Conservation (phyloP, 2,113 vertebrate species). For the Irena cyanogastra region DNA sequence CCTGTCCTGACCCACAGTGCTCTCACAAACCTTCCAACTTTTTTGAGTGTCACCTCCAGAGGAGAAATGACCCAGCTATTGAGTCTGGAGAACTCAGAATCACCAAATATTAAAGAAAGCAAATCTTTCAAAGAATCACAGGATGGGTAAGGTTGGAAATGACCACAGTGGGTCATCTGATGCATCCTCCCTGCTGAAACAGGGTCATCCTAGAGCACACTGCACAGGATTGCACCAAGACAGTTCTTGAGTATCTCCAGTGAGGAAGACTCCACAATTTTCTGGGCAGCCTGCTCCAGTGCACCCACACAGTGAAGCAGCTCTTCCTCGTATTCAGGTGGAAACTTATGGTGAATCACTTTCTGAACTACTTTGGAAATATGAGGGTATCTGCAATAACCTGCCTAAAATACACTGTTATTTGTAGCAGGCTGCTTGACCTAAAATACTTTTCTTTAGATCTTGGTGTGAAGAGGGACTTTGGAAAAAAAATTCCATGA, state of each 20-base stretch:
- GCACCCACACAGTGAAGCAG: background rate
- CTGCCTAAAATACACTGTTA: background rate
- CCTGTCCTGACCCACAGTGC: accelerated
- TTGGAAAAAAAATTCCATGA: background rate
- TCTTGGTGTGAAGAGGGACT: background rate
- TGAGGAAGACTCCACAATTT: background rate
- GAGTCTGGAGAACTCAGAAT: background rate
- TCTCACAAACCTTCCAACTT: background rate
- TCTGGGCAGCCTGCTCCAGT: background rate
- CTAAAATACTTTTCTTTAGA: background rate
- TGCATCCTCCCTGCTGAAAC: background rate
- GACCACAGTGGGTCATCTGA: background rate
- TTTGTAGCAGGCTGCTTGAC: background rate
- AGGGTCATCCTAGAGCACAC: background rate
- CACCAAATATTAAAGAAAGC: background rate
- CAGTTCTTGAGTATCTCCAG: background rate
- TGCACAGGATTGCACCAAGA: background rate
- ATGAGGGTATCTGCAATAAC: background rate
- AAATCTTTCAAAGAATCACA: background rate
- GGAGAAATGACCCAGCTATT: background rate
- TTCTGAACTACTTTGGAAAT: background rate
- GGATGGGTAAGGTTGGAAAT: background rate
- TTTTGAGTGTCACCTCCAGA: background rate
- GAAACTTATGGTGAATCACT: background rate
- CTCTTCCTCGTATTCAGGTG: background rate